Base-by-base conservation (phyloP, 2,797 vertebrate species). In the Poecilia picta region DNA sequence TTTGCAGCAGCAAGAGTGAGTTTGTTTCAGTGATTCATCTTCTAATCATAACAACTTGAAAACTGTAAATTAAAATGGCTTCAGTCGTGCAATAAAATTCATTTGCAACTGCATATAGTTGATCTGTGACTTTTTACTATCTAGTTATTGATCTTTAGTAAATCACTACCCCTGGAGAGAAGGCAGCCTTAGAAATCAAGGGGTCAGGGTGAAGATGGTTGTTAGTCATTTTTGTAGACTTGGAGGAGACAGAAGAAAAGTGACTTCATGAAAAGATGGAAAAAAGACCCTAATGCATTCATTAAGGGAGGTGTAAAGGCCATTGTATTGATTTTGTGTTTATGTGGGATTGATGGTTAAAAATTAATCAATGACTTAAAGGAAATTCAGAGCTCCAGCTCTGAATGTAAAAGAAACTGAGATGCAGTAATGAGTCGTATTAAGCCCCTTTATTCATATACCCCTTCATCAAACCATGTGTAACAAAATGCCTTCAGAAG, bases 61-160 rank as follows among this genome's bases (percentile, higher is more conserved):
- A 62, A 33, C 57, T 6, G 5, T 62, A 33, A 16, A 62, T 7
- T 16, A 18, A 53, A 55, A 55, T n/a, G 11, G 25, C 23, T 39
- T 10, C 51, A 28, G 15, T 25, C 23, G 13, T 75, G 28, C 31
- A 64, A 36, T 47, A 49, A 36, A 36, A 20, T 25, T 5, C 2
- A 49, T 18, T 66, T 3, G 51, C 28, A 23, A 46, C 70, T 80
- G 36, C 75, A 75, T 66, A 11, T 28, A 31, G 45, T 74, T 11
- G 8, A 0, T 72, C 45, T 76, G 25, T n/a, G 3, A 53, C 59
- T 18, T 80, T 57, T 74, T 71, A 46, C 47, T 64, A 39, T 49
- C 33, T 77, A 43, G 59, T 74, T 71, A 85, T 85, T 73, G 75
- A 82, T 83, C 80, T 8, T 28, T 49, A 74, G 70, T 23, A 73